Conservation (phyloP, 2,797 vertebrate genomes). For the Bufotes viridis region DNA sequence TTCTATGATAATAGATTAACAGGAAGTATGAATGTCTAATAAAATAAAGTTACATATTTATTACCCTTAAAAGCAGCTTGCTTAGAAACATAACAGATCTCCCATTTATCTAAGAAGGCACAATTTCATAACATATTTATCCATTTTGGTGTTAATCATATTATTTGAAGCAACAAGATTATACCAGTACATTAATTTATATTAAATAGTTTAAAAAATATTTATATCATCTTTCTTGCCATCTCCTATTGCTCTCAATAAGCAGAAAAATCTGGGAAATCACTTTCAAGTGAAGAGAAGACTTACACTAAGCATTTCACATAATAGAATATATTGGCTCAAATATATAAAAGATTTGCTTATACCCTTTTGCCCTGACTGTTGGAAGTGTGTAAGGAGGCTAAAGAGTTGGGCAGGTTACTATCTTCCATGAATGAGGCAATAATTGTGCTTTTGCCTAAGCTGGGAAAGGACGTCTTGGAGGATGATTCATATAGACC, state of each 20-base stretch:
- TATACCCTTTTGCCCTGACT: too few relatives aligned
- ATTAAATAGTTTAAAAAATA: neutral
- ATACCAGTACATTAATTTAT: constrained; percentile 16
- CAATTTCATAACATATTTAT: constrained; percentile 28
- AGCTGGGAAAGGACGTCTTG: too few relatives aligned
- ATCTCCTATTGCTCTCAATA: constrained; percentile 14
- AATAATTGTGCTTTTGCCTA: too few relatives aligned
- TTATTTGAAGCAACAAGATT: constrained; percentile 5
- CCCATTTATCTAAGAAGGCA: constrained; percentile 22
- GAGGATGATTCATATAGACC: too few relatives aligned
- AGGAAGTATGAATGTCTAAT: neutral
- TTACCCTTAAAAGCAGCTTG: constrained; percentile 36
- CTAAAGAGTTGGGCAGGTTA: too few relatives aligned
- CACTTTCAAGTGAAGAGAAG: constrained; percentile 24
- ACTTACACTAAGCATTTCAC: neutral
- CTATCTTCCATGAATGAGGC: too few relatives aligned
- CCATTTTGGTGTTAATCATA: constrained; percentile 27
- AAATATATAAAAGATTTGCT: too few relatives aligned
- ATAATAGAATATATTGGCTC: neutral
- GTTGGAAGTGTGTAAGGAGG: too few relatives aligned
- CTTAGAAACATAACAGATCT: constrained; percentile 16
- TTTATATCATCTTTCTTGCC: neutral
- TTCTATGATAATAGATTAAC: constrained; percentile 26
- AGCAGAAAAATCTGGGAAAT: constrained; percentile 16
- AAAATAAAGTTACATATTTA: constrained; percentile 16